These are phyloP conservation scores for Stenurella melanura DNA, from an alignment of 2,888 invertebrate species.

Conservation along the genomic window DNA sequence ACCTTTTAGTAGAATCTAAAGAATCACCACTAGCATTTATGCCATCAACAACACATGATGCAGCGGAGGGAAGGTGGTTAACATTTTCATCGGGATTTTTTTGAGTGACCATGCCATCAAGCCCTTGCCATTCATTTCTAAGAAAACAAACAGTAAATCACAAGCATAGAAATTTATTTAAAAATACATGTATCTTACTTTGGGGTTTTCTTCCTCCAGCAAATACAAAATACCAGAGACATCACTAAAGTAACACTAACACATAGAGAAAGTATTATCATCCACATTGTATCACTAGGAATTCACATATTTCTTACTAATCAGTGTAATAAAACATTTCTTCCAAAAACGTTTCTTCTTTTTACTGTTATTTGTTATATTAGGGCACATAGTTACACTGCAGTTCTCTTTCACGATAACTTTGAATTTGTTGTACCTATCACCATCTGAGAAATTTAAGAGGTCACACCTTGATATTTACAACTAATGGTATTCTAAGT, in stretches of 20 bases:
- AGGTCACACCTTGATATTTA: slow-evolving; percentile 36
- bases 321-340: not conserved
- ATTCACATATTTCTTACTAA: slow-evolving; percentile 26
- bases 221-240: slow-evolving; percentile 68
- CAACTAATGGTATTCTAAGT: not conserved
- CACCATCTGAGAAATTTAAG: slow-evolving; percentile 15
- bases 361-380: slow-evolving; percentile 21
- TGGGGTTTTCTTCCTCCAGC: slow-evolving; percentile 70
- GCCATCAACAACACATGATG: slow-evolving; percentile 64
- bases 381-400: slow-evolving; percentile 26
- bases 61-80: slow-evolving; percentile 72
- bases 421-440: not conserved
- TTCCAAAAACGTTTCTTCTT: slow-evolving; percentile 20
- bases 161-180: slow-evolving; percentile 46
- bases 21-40: slow-evolving; percentile 62
- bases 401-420: not conserved
- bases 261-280: slow-evolving; percentile 60
- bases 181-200: slow-evolving; percentile 68
- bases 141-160: slow-evolving; percentile 49
- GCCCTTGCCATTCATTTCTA: slow-evolving; percentile 83
- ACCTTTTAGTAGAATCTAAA: slow-evolving; percentile 71
- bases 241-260: slow-evolving; percentile 65
- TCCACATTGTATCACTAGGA: slow-evolving; percentile 55
- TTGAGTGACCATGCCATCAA: slow-evolving; percentile 83
- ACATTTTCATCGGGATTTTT: slow-evolving; percentile 81